These are phyloP conservation scores for Candidula unifasciata DNA, from an alignment of 2,888 invertebrate genomes.

Conservation along the genomic window DNA sequence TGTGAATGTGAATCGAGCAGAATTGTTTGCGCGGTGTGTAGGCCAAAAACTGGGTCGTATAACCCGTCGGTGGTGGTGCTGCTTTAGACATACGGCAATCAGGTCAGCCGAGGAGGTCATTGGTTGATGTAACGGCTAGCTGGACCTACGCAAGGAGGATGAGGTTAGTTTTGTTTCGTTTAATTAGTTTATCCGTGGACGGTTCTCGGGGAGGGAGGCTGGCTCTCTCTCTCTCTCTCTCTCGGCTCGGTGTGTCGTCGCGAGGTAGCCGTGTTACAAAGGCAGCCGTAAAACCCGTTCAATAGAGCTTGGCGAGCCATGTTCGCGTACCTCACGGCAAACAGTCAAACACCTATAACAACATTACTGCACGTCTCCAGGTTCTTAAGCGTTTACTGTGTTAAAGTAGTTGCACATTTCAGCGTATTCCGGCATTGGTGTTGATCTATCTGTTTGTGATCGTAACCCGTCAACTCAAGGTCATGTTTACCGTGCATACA, in stretches of 20 bases:
- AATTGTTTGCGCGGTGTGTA: slow-evolving; percentile 15
- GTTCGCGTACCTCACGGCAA: too few relatives aligned
- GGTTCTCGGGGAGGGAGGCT: background rate
- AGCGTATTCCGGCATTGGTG: too few relatives aligned
- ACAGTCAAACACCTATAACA: too few relatives aligned
- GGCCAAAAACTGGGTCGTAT: slow-evolving; percentile 14
- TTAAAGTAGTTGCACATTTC: too few relatives aligned
- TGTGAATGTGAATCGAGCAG: slow-evolving; percentile 3
- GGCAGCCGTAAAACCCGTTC: background rate
- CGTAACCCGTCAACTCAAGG: too few relatives aligned
- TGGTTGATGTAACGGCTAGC: slow-evolving; percentile 19
- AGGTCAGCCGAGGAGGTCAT: slow-evolving; percentile 2
- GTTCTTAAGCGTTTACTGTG: too few relatives aligned
- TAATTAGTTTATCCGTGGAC: background rate
- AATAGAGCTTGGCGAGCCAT: background rate
- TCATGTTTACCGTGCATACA: too few relatives aligned
- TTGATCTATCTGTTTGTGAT: too few relatives aligned
- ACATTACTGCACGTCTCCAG: too few relatives aligned
- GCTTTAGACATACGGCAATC: background rate
- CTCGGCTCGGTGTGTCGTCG: background rate
- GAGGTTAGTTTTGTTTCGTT: slow-evolving; percentile 11
- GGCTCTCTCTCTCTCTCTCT: too few relatives aligned
- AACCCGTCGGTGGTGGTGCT: too few relatives aligned
- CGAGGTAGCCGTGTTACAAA: slow-evolving; percentile 9
- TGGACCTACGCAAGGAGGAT: background rate